phyloP scores from a whole-genome alignment of 2,797 vertebrate genomes.

The Anolis apletophallus region DNA sequence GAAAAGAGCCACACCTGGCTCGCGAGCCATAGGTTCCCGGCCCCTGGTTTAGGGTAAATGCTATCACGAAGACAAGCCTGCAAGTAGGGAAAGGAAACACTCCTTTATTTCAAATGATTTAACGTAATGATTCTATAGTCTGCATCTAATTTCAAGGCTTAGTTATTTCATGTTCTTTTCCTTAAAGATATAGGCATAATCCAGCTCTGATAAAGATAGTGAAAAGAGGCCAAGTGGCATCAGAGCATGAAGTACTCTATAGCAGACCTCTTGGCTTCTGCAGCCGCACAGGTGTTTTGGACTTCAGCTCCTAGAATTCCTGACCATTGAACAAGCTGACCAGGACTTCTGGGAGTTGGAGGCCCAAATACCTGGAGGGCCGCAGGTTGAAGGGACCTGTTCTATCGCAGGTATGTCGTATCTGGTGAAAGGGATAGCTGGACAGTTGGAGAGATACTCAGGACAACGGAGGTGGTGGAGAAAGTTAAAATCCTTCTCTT shows the following conservation, averaged over 20 bases:
- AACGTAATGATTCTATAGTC: not conserved
- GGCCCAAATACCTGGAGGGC: no score
- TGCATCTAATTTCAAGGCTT: not conserved
- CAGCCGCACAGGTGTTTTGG: no score
- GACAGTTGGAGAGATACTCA: not conserved
- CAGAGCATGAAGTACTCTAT: not conserved
- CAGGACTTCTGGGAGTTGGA: no score
- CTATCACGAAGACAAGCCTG: conserved; percentile 13
- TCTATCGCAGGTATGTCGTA: not conserved
- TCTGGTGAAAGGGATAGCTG: not conserved
- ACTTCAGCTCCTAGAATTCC: no score
- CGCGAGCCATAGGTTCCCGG: no score
- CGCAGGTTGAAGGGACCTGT: no score
- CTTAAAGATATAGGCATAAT: not conserved
- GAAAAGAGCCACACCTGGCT: no score
- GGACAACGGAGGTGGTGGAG: not conserved
- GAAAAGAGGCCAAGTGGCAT: not conserved
- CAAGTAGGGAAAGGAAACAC: not conserved
- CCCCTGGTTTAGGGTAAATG: no score
- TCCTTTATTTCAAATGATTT: not conserved
- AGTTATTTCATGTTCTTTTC: not conserved
- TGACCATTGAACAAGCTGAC: no score
- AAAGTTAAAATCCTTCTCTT: not conserved
- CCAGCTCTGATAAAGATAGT: not conserved
- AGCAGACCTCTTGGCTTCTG: not conserved